Evolutionary conservation across 2,888 invertebrate genomes (phyloP).

Genomic region (Drosophila flavopinicola): DNA sequence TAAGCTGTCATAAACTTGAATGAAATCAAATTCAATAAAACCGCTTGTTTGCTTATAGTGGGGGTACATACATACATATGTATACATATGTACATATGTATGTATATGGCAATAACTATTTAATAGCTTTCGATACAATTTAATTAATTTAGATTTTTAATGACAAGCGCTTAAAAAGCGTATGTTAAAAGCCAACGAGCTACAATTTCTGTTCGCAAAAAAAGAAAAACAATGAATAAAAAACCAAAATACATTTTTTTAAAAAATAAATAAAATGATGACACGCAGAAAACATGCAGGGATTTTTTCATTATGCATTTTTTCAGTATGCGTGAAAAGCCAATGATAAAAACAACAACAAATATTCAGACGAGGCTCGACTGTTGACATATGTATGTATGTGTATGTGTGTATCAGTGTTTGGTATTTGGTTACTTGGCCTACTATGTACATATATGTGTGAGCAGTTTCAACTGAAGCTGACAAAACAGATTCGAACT

Average conservation of each 20-base stretch:
- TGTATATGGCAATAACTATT: slow-evolving; percentile 59
- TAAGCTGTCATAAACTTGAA: slow-evolving; percentile 53
- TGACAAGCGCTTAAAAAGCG: slow-evolving; percentile 17
- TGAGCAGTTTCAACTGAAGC: no score
- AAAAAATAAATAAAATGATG: neutral
- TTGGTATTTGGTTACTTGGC: neutral
- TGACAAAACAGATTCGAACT: no score
- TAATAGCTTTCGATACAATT: slow-evolving; percentile 63
- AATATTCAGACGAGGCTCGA: neutral
- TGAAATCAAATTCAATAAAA: slow-evolving; percentile 55
- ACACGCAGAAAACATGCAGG: neutral
- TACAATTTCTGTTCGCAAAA: slow-evolving; percentile 15
- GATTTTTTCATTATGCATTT: slow-evolving; percentile 6
- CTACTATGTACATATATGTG: no score
- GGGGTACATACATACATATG: slow-evolving; percentile 45
- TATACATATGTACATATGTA: slow-evolving; percentile 53
- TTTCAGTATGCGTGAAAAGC: slow-evolving; percentile 6
- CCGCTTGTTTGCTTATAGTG: slow-evolving; percentile 4
- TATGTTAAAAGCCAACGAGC: slow-evolving; percentile 9
- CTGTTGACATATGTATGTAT: slow-evolving; percentile 11
- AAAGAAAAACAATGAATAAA: neutral
- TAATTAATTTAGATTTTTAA: slow-evolving; percentile 65
- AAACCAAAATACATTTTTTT: no score
- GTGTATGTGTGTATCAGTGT: neutral
- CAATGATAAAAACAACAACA: neutral